These are phyloP conservation scores for Saguinus midas DNA, from an alignment of 2,113 vertebrate species.

Conservation along the genomic window DNA sequence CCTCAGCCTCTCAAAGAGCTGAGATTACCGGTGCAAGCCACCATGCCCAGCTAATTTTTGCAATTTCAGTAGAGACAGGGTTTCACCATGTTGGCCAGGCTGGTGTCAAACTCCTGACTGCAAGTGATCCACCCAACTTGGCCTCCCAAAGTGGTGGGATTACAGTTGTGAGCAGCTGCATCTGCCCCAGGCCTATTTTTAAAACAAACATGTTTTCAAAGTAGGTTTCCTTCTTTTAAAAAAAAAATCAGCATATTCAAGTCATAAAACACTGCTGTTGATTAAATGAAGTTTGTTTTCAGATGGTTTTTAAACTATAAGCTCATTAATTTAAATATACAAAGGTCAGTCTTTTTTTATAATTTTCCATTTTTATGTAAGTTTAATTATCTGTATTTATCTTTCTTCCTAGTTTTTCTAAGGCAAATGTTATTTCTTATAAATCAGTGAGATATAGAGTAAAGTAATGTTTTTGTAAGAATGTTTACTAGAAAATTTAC, in stretches of 20 bases:
- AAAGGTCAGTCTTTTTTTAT: neutral
- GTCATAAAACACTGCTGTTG: neutral
- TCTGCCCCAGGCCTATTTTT: constrained; percentile 33
- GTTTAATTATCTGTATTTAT: neutral
- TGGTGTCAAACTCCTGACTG: too few relatives aligned
- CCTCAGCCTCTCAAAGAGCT: too few relatives aligned
- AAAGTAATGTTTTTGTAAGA: constrained; percentile 71
- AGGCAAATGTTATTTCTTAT: constrained; percentile 55
- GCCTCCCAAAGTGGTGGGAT: too few relatives aligned
- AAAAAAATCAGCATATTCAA: neutral
- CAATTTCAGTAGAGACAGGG: neutral
- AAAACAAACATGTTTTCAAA: constrained; percentile 37
- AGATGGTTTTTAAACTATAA: constrained; percentile 55
- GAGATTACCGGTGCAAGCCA: too few relatives aligned
- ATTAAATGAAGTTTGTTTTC: constrained; percentile 51
- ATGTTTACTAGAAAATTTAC: constrained; percentile 83
- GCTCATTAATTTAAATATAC: neutral
- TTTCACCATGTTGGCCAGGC: neutral
- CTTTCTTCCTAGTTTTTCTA: too few relatives aligned
- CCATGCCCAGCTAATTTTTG: too few relatives aligned
- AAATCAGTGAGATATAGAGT: constrained; percentile 61
- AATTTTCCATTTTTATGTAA: constrained; percentile 22
- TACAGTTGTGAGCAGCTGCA: neutral
- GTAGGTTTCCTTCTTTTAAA: neutral
- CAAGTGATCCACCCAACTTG: too few relatives aligned